A percentile compares a stretch with the other conserved stretches of the same genome.
phyloP scores from a whole-genome alignment of 2,888 invertebrate species.

The Orchesellides sinensis region DNA sequence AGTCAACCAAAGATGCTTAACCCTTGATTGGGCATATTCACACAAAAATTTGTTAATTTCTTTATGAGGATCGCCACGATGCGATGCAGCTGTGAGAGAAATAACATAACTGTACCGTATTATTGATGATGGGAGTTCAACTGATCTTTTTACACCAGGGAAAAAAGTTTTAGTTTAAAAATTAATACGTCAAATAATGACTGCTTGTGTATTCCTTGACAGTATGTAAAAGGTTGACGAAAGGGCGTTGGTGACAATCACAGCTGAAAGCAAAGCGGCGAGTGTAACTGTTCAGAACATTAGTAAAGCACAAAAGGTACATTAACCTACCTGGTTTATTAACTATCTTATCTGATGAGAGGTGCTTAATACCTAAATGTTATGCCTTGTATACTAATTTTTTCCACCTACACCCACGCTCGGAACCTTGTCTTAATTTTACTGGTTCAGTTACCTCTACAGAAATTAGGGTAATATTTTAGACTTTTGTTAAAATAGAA shows the following conservation, averaged over 20 bases:
- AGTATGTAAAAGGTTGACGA: background rate
- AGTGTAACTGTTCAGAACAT: constrained; percentile 8
- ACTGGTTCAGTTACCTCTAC: too few species aligned
- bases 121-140: constrained; percentile 19
- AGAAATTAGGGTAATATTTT: too few species aligned
- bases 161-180: background rate
- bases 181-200: constrained; percentile 27
- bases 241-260: constrained; percentile 18
- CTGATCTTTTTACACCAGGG: constrained; percentile 5
- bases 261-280: background rate
- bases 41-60: constrained; percentile 11
- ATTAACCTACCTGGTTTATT: constrained; percentile 1
- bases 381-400: too few species aligned
- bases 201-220: background rate
- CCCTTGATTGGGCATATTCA: constrained; percentile 29
- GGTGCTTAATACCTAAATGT: too few species aligned
- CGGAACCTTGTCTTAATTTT: too few species aligned
- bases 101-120: constrained; percentile 15
- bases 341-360: too few species aligned
- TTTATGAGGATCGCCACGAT: background rate
- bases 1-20: constrained; percentile 25
- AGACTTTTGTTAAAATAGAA: too few species aligned
- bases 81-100: background rate
- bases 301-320: background rate
- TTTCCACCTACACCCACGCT: background rate